Evolutionary conservation across 2,888 invertebrate species (phyloP), one percentile per base, ranked within the genome.

Genomic region (Pantelozetes paolii): DNA sequence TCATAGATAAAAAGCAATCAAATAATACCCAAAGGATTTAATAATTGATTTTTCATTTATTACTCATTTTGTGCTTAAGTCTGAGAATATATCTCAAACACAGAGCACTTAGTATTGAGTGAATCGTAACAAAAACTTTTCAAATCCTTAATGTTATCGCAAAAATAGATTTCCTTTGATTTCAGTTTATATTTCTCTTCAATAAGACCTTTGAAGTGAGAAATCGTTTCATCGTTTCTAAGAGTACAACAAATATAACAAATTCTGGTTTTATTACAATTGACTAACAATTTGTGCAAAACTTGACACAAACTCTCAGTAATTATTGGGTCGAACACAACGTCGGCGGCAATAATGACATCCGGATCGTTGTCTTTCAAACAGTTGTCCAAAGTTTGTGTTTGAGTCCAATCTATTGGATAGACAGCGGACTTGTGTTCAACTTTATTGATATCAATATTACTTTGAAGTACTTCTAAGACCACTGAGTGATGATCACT

Each of bases 391-490:
- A 67, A 8, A 67, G n/a, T 32, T 23, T 67, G n/a, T 13, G 1
- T 20, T n/a, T 42, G 2, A 67, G 20, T 40, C 67, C 67, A 67
- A 67, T 67, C 67, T 2, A 67, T 67, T 20, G 9, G 2, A 67
- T 6, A 67, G 23, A 67, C 42, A 1, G 1, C 15, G 13, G 40
- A 67, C 18, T 67, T 67, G 40, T 67, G 42, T 23, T 13, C 11
- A 23, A 36, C 36, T 23, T 71, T 71, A 71, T 71, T 71, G 23
- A 71, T 71, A 20, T 42, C 26, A 18, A 71, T 71, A 50, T 71
- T 71, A 30, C 36, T 30, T 48, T 50, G 71, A 48, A 71, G 50
- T 8, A 71, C 50, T 71, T 50, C 18, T 50, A 71, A 54, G 32
- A 71, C 71, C 32, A 54, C 20, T 28, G 71, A 45, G 36, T 71